Percentiles rank a stretch among this genome's conserved stretches.
phyloP scores from a whole-genome alignment of 2,113 vertebrate genomes.

The Myotis lucifugus region DNA sequence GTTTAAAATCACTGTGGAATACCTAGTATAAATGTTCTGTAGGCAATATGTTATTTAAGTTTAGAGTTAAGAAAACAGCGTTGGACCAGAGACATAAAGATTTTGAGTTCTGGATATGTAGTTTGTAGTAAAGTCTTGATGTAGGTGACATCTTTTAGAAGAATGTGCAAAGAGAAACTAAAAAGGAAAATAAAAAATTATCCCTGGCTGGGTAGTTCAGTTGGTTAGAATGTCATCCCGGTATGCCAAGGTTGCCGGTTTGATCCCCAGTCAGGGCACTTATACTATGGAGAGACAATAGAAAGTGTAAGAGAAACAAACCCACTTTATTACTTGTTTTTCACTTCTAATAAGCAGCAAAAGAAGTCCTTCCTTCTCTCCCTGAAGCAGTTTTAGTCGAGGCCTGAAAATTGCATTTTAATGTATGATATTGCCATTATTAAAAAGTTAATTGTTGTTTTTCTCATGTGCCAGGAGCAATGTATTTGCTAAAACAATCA shows the following conservation, averaged over 20 bases:
- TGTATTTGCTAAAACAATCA: slow-evolving; percentile 38
- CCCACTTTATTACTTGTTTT: neutral
- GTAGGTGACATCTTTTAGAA: neutral
- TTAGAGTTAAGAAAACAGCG: neutral
- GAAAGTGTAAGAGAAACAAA: neutral
- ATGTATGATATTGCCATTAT: neutral
- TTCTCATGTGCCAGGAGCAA: slow-evolving; percentile 18
- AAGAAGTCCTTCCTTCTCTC: slow-evolving; percentile 38
- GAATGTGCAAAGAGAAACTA: neutral
- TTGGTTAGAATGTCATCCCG: no score
- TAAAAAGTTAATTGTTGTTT: slow-evolving; percentile 68
- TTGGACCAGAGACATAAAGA: neutral
- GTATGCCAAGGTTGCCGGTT: no score
- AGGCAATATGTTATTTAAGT: neutral
- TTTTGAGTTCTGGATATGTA: neutral
- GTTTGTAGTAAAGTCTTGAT: neutral
- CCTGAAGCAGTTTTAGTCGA: no score
- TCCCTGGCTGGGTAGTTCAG: no score
- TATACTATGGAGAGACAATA: slow-evolving; percentile 4
- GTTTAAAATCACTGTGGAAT: neutral
- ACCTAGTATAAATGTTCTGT: neutral
- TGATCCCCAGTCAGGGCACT: no score
- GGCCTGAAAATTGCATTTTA: slow-evolving; percentile 67
- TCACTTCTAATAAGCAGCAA: slow-evolving; percentile 37
- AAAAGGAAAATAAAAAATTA: neutral